Percentiles rank a stretch among this genome's conserved stretches.
Evolutionary conservation across 2,113 vertebrate species (phyloP).

Genomic region (Sylvia atricapilla): DNA sequence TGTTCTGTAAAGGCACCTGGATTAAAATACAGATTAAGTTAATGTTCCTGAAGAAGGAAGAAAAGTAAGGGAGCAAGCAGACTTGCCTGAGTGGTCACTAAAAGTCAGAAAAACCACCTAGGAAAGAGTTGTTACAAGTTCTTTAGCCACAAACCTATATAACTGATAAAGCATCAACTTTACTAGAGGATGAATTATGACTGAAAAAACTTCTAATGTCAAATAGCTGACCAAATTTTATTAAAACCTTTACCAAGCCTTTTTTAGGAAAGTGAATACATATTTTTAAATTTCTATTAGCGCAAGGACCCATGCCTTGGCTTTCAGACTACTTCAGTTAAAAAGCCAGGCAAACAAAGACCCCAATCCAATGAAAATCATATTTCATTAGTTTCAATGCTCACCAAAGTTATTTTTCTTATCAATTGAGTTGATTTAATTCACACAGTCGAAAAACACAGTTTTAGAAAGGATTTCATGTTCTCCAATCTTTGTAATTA

Average conservation of each 20-base stretch:
- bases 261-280: background rate
- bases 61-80: background rate
- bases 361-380: background rate
- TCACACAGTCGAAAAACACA: background rate
- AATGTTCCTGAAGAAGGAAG: background rate
- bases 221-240: background rate
- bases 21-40: background rate
- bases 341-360: background rate
- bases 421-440: background rate
- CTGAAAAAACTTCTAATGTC: background rate
- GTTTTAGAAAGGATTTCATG: background rate
- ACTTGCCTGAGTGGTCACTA: background rate
- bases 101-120: background rate
- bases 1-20: background rate
- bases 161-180: background rate
- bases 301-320: background rate
- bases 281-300: background rate
- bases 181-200: background rate
- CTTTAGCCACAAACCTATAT: background rate
- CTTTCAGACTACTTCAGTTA: background rate
- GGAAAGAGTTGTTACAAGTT: background rate
- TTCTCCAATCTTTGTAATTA: background rate
- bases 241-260: background rate
- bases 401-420: background rate
- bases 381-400: background rate